Evolutionary conservation across 1,140 invertebrate genomes (phyloP).

Genomic region (Danaus melanippus): DNA sequence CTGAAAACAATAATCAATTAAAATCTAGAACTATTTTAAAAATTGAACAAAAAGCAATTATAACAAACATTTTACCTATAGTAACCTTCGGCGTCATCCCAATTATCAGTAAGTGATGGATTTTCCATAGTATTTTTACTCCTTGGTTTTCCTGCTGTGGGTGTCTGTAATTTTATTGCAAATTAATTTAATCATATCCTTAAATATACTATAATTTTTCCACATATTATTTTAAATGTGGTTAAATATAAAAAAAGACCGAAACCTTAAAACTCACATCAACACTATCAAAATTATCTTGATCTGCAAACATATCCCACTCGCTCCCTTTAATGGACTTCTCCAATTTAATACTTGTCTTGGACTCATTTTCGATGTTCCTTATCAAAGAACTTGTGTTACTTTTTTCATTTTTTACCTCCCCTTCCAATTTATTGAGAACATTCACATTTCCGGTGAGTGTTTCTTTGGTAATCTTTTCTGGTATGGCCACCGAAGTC

Average conservation of each 20-base stretch:
- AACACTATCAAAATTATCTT: slow-evolving; percentile 88
- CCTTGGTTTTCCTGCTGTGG: slow-evolving; percentile 82
- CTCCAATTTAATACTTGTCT: slow-evolving; percentile 29
- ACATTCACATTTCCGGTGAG: slow-evolving; percentile 1
- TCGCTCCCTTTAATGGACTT: slow-evolving; percentile 72
- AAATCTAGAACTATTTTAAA: slow-evolving; percentile 4
- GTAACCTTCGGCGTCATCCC: slow-evolving; percentile 98
- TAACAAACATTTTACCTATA: slow-evolving; percentile 72
- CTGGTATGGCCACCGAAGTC: not conserved
- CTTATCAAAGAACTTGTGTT: slow-evolving; percentile 7
- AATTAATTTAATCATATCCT: slow-evolving; percentile 5
- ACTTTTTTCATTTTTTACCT: slow-evolving; percentile 9
- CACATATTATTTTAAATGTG: not conserved
- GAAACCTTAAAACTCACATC: slow-evolving; percentile 78
- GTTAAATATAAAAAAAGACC: not conserved
- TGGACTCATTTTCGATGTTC: slow-evolving; percentile 21
- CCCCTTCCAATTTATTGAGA: slow-evolving; percentile 2
- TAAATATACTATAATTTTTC: too few relatives aligned
- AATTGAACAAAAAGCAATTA: not conserved
- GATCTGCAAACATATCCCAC: slow-evolving; percentile 92
- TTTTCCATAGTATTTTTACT: slow-evolving; percentile 84
- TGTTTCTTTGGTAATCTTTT: slow-evolving; percentile 13
- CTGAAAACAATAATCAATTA: slow-evolving; percentile 50
- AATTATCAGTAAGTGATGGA: slow-evolving; percentile 96
- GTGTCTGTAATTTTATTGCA: slow-evolving; percentile 69